A percentile compares a stretch with the other conserved stretches of the same genome.
These are phyloP conservation scores for Fabriciana adippe DNA, from an alignment of 2,888 invertebrate species.

Conservation along the genomic window DNA sequence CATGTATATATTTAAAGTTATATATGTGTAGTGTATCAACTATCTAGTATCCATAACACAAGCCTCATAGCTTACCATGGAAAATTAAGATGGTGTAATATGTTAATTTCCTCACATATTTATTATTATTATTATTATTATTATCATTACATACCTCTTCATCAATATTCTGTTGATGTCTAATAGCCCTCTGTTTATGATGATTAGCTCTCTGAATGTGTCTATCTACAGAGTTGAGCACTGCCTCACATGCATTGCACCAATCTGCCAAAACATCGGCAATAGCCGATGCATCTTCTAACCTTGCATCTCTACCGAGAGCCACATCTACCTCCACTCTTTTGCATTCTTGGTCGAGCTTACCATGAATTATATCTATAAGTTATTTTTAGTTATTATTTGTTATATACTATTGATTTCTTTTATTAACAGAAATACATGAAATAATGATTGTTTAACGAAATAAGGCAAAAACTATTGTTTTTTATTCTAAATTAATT, in stretches of 20 bases:
- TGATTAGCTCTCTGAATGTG: conserved; percentile 94
- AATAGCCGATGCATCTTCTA: conserved; percentile 91
- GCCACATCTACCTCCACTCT: conserved; percentile 97
- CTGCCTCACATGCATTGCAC: conserved; percentile 94
- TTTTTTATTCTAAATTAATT: too few species aligned
- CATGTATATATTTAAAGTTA: too few species aligned
- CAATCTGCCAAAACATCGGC: conserved; percentile 92
- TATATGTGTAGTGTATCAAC: too few species aligned
- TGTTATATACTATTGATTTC: background rate
- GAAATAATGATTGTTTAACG: background rate
- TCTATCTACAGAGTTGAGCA: conserved; percentile 93
- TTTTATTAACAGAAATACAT: background rate
- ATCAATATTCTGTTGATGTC: conserved; percentile 91
- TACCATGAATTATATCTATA: conserved; percentile 95
- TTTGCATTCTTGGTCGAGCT: conserved; percentile 96
- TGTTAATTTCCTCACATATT: too few species aligned
- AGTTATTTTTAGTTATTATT: conserved; percentile 9
- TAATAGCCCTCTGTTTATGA: conserved; percentile 90
- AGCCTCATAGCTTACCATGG: too few species aligned
- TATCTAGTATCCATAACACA: too few species aligned
- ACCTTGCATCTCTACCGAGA: conserved; percentile 94
- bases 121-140: too few species aligned
- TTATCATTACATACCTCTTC: conserved; percentile 84
- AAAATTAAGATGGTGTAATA: too few species aligned
- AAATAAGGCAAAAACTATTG: too few species aligned